Conservation (phyloP, 2,797 vertebrate species). For the Liasis olivaceus region DNA sequence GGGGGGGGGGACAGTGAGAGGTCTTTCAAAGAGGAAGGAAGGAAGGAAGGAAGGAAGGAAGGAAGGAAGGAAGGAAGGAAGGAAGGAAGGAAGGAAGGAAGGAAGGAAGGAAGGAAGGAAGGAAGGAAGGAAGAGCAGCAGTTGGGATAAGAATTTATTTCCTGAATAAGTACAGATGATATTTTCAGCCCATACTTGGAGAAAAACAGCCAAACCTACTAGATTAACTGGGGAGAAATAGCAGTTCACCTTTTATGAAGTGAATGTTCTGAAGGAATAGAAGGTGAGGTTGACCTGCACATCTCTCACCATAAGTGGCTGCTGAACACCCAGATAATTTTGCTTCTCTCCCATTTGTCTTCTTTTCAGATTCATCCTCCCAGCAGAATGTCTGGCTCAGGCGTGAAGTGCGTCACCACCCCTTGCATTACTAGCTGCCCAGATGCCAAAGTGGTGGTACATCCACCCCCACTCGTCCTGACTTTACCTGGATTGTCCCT, state of each 20-base stretch:
- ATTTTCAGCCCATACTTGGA: not conserved
- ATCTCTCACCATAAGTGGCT: not conserved
- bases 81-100: not conserved
- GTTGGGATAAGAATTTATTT: not conserved
- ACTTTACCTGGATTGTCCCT: conserved; percentile 13
- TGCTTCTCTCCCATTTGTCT: not conserved
- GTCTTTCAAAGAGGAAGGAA: not conserved
- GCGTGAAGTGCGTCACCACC: not conserved
- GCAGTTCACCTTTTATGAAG: not conserved
- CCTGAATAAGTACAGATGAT: not conserved
- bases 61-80: not conserved
- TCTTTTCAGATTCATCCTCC: not conserved
- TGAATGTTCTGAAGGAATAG: not conserved
- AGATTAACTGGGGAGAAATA: not conserved
- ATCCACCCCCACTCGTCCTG: not conserved
- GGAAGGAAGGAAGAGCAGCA: not conserved
- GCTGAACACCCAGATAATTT: not conserved
- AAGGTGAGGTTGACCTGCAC: not conserved
- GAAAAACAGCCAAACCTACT: not conserved
- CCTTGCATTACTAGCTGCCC: conserved; percentile 3
- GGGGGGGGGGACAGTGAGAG: not conserved
- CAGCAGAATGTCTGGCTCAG: conserved; percentile 9
- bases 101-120: not conserved
- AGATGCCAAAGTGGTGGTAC: conserved; percentile 6
- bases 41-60: not conserved